A percentile compares a stretch with the other conserved stretches of the same genome.
Conservation (phyloP, 2,797 vertebrate genomes). For the Leucoraja ocellata region DNA sequence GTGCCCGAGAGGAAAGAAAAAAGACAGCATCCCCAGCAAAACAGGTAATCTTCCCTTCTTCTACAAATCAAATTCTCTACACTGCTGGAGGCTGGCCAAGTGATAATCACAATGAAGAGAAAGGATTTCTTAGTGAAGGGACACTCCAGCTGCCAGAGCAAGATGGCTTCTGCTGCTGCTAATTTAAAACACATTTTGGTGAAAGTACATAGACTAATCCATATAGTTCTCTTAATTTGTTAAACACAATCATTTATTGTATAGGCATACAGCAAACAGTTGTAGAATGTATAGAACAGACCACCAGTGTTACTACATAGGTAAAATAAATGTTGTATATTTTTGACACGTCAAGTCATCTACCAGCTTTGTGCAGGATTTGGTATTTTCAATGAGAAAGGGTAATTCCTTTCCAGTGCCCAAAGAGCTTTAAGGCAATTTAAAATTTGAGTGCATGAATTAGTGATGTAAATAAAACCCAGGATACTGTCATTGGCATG, state of each 20-base stretch:
- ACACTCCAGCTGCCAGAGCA: background rate
- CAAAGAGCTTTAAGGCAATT: background rate
- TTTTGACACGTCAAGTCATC: background rate
- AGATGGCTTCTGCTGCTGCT: background rate
- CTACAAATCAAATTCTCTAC: background rate
- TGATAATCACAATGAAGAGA: background rate
- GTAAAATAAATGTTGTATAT: background rate
- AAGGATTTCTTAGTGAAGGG: background rate
- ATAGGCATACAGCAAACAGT: background rate
- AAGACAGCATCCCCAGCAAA: background rate
- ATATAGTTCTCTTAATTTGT: background rate
- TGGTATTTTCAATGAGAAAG: background rate
- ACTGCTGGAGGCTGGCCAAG: constrained; percentile 18
- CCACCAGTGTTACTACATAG: background rate
- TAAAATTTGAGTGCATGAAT: background rate
- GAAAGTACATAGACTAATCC: background rate
- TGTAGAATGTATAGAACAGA: background rate
- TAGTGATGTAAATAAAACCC: background rate
- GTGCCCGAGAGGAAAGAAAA: background rate
- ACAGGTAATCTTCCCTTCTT: background rate
- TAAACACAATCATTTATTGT: background rate
- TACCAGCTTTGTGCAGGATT: background rate
- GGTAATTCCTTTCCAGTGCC: background rate
- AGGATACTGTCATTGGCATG: background rate
- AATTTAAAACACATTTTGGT: background rate